Evolutionary conservation across 2,888 invertebrate species (phyloP), one percentile per base, ranked within the genome.

Genomic region (Arenicola marina): DNA sequence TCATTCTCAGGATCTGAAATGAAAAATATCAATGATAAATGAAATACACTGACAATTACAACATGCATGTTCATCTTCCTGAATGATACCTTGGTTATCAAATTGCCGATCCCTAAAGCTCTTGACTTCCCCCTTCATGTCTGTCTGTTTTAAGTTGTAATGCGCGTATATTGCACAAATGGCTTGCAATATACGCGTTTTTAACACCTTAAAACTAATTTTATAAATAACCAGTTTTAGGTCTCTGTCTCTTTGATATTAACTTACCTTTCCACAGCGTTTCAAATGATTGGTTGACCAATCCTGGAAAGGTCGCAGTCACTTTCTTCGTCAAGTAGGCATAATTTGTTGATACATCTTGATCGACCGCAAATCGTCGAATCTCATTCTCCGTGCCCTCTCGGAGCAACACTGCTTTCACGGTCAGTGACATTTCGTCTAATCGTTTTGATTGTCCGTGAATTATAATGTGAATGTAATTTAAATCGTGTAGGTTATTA

Each of bases 201-300:
- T n/a, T 15, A 15, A 38, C 11, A 38, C 38, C 38, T 15, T 15
- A 38, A 38, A 38, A 38, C 11, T 38, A 11, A 11, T 38, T 38
- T 38, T 38, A n/a, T n/a, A n/a, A n/a, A n/a, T n/a, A n/a, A n/a
- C n/a, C n/a, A n/a, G n/a, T n/a, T n/a, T n/a, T n/a, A n/a, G n/a
- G n/a, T n/a, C n/a, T n/a, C n/a, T n/a, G n/a, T n/a, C n/a, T n/a
- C n/a, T 38, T 11, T 38, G 18, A 24, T 18, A 18, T 48, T 18
- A 11, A 48, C 48, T 88, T 84, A 90, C 90, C 90, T 87, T 86
- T 87, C 89, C 89, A 90, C 56, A 83, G 82, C 7, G 90, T 76
- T 24, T 77, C 80, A 73, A 88, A 89, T 0, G 70, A 73, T 69
- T 83, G 85, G 0, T 81, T 80, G 62, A 80, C 82, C 26, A 89